Conservation (phyloP, 2,113 vertebrate genomes). For the Chrysochloris asiatica region DNA sequence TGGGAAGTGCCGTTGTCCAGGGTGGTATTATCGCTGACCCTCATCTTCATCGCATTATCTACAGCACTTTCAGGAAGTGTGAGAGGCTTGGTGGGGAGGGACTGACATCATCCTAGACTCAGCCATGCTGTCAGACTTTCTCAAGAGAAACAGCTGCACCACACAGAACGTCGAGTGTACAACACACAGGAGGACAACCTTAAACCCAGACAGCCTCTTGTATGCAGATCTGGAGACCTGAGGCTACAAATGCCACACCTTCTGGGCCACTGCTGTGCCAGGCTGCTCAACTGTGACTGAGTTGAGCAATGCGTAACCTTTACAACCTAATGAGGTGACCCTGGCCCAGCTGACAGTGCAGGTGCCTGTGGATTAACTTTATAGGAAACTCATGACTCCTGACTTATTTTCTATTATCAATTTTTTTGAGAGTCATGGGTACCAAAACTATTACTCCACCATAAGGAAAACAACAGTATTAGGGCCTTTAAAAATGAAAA, state of each 20-base stretch:
- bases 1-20: neutral
- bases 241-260: neutral
- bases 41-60: conserved; percentile 53
- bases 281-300: neutral
- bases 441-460: too few relatives aligned
- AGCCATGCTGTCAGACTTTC: neutral
- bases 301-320: neutral
- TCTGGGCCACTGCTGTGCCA: neutral
- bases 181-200: neutral
- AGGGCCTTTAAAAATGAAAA: neutral
- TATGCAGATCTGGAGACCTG: rapidly evolving
- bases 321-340: neutral
- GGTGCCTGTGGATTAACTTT: too few relatives aligned
- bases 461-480: neutral
- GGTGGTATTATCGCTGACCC: neutral
- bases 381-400: neutral
- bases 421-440: neutral
- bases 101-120: neutral
- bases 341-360: rapidly evolving
- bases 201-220: neutral
- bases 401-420: neutral
- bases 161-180: neutral
- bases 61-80: conserved; percentile 8
- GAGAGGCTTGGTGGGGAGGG: neutral
- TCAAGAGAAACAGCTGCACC: neutral